phyloP scores from a whole-genome alignment of 2,113 vertebrate species.

The Strix uralensis region DNA sequence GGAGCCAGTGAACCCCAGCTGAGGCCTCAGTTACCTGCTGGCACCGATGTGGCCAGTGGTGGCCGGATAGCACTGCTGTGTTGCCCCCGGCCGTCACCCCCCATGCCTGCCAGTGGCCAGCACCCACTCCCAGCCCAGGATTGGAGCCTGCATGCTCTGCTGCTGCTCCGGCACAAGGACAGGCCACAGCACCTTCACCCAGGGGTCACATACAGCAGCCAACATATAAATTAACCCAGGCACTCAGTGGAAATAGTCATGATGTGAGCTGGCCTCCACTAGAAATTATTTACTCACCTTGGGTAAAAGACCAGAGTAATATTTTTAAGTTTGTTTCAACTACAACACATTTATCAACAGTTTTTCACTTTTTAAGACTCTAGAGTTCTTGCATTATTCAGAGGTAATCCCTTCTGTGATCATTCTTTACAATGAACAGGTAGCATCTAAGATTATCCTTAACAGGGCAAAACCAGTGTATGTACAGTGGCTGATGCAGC shows the following conservation, averaged over 20 bases:
- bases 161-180: background rate
- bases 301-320: background rate
- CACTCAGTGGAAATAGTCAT: background rate
- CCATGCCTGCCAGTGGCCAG: too few species aligned
- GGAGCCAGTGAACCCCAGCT: background rate
- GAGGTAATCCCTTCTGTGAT: background rate
- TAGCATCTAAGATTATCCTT: background rate
- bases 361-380: background rate
- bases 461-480: background rate
- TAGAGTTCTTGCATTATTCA: slow-evolving; percentile 7
- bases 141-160: background rate
- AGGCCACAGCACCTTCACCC: background rate
- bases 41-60: background rate
- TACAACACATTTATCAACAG: background rate
- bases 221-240: background rate
- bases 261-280: background rate
- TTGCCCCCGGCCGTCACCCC: too few species aligned
- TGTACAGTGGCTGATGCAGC: background rate
- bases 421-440: background rate
- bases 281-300: background rate
- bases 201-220: too few species aligned
- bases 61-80: background rate
- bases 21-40: background rate
- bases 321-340: background rate
- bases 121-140: background rate